These are phyloP conservation scores for Sceloporus tristichus DNA, from an alignment of 2,113 vertebrate genomes.

Conservation along the genomic window DNA sequence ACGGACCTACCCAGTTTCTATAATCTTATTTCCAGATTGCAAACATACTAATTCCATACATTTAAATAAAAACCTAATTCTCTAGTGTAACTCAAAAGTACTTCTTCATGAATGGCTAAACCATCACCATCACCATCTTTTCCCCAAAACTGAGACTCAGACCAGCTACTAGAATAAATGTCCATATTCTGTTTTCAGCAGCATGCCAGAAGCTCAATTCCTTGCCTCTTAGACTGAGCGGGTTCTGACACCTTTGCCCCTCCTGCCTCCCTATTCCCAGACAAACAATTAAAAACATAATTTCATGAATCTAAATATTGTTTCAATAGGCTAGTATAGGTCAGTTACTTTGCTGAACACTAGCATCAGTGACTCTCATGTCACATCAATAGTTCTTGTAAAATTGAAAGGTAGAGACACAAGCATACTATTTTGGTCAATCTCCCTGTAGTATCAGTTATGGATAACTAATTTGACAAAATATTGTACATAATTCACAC, in stretches of 20 bases:
- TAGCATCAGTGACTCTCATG: conserved; percentile 4
- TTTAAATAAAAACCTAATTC: background rate
- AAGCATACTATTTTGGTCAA: background rate
- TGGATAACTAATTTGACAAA: no score
- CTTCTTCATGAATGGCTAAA: no score
- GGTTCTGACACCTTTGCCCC: no score
- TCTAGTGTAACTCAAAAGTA: no score
- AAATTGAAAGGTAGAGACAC: background rate
- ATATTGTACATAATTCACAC: background rate
- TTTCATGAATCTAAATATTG: background rate
- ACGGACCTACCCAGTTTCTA: background rate
- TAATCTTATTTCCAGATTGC: background rate
- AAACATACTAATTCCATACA: background rate
- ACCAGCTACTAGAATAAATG: no score
- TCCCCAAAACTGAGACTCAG: no score
- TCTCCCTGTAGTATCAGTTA: background rate
- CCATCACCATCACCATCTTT: no score
- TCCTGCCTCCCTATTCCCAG: background rate
- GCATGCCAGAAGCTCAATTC: background rate
- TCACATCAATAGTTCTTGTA: background rate
- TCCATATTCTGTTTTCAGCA: background rate
- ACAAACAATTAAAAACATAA: background rate
- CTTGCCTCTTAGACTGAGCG: background rate
- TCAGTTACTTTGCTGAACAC: background rate
- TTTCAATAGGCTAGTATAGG: background rate